Percentiles rank a stretch among this genome's conserved stretches.
phyloP scores from a whole-genome alignment of 2,797 vertebrate genomes.

The Hoplostethus mediterraneus region DNA sequence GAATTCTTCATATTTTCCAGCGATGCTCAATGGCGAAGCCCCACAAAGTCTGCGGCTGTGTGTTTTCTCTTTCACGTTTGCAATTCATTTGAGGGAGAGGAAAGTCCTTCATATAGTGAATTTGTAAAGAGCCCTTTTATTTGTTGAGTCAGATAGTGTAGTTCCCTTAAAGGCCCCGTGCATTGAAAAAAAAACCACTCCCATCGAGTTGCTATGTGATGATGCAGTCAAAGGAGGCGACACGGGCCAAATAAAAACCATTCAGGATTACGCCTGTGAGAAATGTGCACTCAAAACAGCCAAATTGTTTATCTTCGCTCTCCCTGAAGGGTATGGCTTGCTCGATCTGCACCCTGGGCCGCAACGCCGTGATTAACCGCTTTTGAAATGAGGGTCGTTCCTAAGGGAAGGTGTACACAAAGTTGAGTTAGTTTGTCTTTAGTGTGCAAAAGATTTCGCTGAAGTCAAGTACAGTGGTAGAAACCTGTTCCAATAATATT shows the following conservation, averaged over 20 bases:
- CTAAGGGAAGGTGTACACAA: not conserved
- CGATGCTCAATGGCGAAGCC: too few relatives aligned
- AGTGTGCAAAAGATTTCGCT: slow-evolving; percentile 37
- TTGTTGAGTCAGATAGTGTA: not conserved
- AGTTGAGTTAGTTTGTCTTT: slow-evolving; percentile 47
- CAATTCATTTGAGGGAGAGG: slow-evolving; percentile 17
- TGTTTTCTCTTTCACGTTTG: not conserved
- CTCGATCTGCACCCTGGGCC: slow-evolving; percentile 27
- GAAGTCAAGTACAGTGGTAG: slow-evolving; percentile 41
- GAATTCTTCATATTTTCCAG: too few relatives aligned
- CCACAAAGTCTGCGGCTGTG: too few relatives aligned
- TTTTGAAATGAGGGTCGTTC: slow-evolving; percentile 31
- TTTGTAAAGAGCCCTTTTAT: not conserved
- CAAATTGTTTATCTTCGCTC: slow-evolving; percentile 53
- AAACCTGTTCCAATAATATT: slow-evolving; percentile 36
- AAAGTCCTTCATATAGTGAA: not conserved
- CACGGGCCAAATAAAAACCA: slow-evolving; percentile 46
- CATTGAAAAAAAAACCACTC: slow-evolving; percentile 1
- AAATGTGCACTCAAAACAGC: slow-evolving; percentile 53
- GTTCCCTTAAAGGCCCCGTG: slow-evolving; percentile 28
- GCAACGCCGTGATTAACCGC: slow-evolving; percentile 49
- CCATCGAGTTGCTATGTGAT: not conserved
- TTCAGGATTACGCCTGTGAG: slow-evolving; percentile 42
- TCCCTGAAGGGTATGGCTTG: slow-evolving; percentile 28
- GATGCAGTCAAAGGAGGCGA: slow-evolving; percentile 35